Evolutionary conservation across 2,113 vertebrate species (phyloP), one percentile per base, ranked within the genome.

Genomic region (Lagopus leucura): DNA sequence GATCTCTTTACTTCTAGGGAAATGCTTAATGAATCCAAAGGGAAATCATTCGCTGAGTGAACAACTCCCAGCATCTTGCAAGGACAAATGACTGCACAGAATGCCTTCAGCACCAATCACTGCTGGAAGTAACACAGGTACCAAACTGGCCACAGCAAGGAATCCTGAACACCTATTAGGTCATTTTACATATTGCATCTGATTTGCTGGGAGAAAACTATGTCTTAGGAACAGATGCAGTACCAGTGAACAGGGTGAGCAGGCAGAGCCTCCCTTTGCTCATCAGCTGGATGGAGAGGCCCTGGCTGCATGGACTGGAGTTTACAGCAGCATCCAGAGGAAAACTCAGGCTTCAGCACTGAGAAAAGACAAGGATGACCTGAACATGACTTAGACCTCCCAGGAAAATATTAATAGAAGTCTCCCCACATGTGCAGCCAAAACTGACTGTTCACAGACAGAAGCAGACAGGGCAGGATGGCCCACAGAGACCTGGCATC

Each of bases 381-480:
- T 90, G 75, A 86, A 48, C n/a, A 78, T 76, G 86, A 90, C 89
- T 70, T 36, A 66, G 77, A 84, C 43, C 66, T 34, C 70, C 70
- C 4, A 84, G 48, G 66, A 86, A 94, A 89, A 81, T 22, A 28
- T 86, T 48, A 86, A 77, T 9, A 92, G 58, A 70, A 76, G 55
- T 28, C 86, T 93, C 42, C 57, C 77, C 60, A 82, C 60, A 89
- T 88, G 50, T 66, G 67, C 50, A 89, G 92, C 86, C 86, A 78
- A 90, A 76, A 73, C 47, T 21, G 47, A n/a, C 54, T 71, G 71
- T 40, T 73, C 5, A 1, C 63, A 93, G 89, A 94, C 75, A 75
- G 43, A 27, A 76, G 77, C 77, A 93, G 81, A 90, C 86, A 92
- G 89, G 74, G 87, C 75, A 95, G 75, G 82, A 70, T 48, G 34